Base-by-base conservation (phyloP, 2,113 vertebrate genomes). In the Tursiops truncatus region DNA sequence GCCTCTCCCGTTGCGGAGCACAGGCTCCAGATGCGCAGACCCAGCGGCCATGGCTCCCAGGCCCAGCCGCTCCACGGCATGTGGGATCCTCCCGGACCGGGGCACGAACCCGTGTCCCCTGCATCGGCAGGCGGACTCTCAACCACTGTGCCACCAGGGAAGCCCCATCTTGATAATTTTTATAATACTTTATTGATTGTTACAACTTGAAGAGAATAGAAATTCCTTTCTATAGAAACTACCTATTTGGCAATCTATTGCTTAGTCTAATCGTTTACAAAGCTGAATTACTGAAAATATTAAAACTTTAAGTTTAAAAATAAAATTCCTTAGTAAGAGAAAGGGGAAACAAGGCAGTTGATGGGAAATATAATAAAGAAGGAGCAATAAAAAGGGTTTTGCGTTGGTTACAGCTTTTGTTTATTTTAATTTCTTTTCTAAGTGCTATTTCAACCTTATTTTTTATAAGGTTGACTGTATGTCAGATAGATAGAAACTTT, bases 241-340 rank as follows among this genome's bases (percentile, higher is more conserved):
- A 53, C 18, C 26, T 92, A 91, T 70, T 82, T 96, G 79, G 95
- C 58, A 88, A 94, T 82, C 11, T 97, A 85, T 96, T 92, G 28
- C 89, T 93, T 93, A 70, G 47, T 83, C 18, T 96, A 91, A 50
- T 96, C 91, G 82, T 95, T 65, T 89, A 86, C 14, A 84, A 60
- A 95, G 21, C 5, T 13, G 5, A 94, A 93, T 68, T 97, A 93
- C 31, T 96, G 89, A 65, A 96, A 93, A 0, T 86, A 38, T 71
- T 96, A 65, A 12, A 96, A 82, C 36, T 36, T 15, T 94, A 90
- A 23, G 26, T 20, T 97, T 92, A 97, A 97, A 90, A 94, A 68
- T n/a, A 97, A 98, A 67, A 58, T 82, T 56, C 5, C 67, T 50
- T 95, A 92, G 13, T 65, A 65, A 83, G 56, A 58, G 3, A 86